phyloP scores from a whole-genome alignment of 2,113 vertebrate genomes.

The Labrus mixtus region DNA sequence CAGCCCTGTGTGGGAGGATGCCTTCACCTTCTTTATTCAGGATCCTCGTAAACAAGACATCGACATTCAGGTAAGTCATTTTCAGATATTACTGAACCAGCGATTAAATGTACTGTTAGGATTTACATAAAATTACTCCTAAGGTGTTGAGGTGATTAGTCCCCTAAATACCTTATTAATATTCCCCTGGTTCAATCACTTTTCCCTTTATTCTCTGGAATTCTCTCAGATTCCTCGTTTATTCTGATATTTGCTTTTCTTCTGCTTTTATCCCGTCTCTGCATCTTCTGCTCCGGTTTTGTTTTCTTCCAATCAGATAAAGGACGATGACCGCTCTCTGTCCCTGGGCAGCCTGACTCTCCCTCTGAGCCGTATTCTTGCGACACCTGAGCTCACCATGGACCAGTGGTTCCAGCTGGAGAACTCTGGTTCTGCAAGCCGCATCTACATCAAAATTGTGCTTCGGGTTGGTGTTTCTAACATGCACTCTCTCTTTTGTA shows the following conservation, averaged over 20 bases:
- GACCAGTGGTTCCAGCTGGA: constrained; percentile 93
- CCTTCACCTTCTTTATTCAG: constrained; percentile 93
- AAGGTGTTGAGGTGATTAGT: not conserved
- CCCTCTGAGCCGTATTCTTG: constrained; percentile 86
- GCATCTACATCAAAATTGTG: constrained; percentile 89
- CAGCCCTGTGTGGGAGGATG: constrained; percentile 89
- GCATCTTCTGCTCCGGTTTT: not conserved
- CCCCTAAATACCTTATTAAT: not conserved
- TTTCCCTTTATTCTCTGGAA: not conserved
- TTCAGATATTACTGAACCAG: not conserved
- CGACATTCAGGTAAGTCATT: constrained; percentile 86
- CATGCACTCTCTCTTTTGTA: not conserved
- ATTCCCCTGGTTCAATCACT: not conserved
- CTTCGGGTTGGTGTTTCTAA: constrained; percentile 85
- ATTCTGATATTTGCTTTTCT: not conserved
- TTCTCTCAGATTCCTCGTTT: not conserved
- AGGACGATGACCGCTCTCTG: constrained; percentile 89
- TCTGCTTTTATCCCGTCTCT: not conserved
- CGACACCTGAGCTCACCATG: constrained; percentile 85
- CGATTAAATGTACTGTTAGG: not conserved
- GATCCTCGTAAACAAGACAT: constrained; percentile 89
- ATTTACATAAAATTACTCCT: not conserved
- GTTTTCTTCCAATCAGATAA: constrained; percentile 80
- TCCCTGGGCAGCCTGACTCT: constrained; percentile 87
- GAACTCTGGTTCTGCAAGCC: constrained; percentile 86